These are phyloP conservation scores for Maconellicoccus hirsutus DNA, from an alignment of 1,140 invertebrate genomes.

Conservation along the genomic window DNA sequence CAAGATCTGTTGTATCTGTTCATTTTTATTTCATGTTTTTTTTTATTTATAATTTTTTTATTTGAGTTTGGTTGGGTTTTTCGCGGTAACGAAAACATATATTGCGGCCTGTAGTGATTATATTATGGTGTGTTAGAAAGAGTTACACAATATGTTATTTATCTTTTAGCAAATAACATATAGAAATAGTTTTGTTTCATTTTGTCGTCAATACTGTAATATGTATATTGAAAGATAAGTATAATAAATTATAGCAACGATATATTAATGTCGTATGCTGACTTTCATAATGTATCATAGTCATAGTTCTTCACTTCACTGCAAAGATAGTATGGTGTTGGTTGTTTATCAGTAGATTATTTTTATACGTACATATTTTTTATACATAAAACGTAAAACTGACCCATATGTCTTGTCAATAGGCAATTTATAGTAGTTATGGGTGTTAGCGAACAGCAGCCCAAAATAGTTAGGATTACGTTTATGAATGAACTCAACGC, in stretches of 20 bases:
- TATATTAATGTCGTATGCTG: not conserved
- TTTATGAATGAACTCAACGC: too few species aligned
- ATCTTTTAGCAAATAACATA: not conserved
- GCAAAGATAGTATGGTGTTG: not conserved
- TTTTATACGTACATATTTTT: not conserved
- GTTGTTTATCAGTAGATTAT: not conserved
- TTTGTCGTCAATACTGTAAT: slow-evolving; percentile 4
- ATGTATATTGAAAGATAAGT: slow-evolving; percentile 1
- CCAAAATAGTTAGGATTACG: too few species aligned
- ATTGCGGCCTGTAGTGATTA: not conserved
- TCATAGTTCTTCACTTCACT: not conserved
- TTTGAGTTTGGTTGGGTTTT: not conserved
- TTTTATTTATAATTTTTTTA: not conserved
- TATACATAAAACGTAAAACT: not conserved
- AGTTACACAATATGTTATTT: slow-evolving; percentile 9
- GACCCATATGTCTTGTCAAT: not conserved
- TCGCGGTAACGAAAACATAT: not conserved
- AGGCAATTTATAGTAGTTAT: not conserved
- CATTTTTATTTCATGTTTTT: not conserved
- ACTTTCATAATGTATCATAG: slow-evolving; percentile 1
- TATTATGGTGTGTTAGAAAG: not conserved
- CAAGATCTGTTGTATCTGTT: not conserved
- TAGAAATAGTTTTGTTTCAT: slow-evolving; percentile 9
- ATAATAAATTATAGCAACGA: not conserved
- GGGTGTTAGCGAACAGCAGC: too few species aligned